A percentile compares a stretch with the other conserved stretches of the same genome.
Evolutionary conservation across 2,113 vertebrate genomes (phyloP).

Genomic region (Nesogale talazaci): DNA sequence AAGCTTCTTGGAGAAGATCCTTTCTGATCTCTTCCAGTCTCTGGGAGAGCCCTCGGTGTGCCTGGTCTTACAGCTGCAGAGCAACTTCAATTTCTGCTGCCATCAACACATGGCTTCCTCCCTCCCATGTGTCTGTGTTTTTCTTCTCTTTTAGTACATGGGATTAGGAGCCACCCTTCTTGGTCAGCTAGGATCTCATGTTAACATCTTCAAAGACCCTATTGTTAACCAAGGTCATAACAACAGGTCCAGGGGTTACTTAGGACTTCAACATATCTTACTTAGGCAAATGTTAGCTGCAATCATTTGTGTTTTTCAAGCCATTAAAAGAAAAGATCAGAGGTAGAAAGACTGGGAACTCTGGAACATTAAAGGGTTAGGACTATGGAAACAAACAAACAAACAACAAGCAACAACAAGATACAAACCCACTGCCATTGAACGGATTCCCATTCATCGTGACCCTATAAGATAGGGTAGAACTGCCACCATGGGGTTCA

Average conservation of each 20-base stretch:
- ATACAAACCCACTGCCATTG: too few relatives aligned
- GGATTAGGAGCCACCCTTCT: not conserved
- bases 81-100: not conserved
- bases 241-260: not conserved
- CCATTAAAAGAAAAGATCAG: constrained; percentile 11
- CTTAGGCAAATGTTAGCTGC: not conserved
- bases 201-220: not conserved
- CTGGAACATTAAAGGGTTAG: not conserved
- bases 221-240: not conserved
- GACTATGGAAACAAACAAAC: not conserved
- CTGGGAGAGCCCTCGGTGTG: not conserved
- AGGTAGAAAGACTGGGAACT: not conserved
- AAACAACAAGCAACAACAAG: not conserved
- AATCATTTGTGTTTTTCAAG: not conserved
- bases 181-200: not conserved
- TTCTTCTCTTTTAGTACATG: not conserved
- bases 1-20: not conserved
- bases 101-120: not conserved
- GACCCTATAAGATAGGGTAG: too few relatives aligned
- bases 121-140: not conserved
- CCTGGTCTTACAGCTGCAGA: not conserved
- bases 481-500: too few relatives aligned
- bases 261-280: not conserved
- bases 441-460: too few relatives aligned
- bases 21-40: not conserved